A percentile compares a stretch with the other conserved stretches of the same genome.
Conservation (phyloP, 37 sponge, comb jelly and placozoan species). For the Halichondria panicea region DNA sequence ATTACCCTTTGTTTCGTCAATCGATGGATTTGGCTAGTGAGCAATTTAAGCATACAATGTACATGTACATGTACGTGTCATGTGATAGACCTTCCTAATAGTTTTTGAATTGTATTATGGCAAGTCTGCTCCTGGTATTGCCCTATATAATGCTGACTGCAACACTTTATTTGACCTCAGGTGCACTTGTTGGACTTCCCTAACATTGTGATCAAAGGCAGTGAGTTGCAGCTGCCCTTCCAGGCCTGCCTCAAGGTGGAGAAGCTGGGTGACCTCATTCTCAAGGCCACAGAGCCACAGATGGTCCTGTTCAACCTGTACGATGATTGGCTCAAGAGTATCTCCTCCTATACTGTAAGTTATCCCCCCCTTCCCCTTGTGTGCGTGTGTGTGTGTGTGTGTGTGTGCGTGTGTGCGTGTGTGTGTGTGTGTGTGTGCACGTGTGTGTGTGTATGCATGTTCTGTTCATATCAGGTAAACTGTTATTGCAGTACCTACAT, state of each 20-base stretch:
- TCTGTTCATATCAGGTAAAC: not conserved
- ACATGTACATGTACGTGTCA: not conserved
- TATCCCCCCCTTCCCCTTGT: not conserved
- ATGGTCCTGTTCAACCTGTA: conserved; percentile 99
- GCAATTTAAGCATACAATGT: not conserved
- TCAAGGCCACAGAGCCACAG: conserved; percentile 99
- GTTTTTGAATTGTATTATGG: no score
- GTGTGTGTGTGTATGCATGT: conserved; percentile 1
- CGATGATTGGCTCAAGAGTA: conserved; percentile 99
- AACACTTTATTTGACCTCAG: conserved; percentile 23
- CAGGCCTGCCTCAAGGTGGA: conserved; percentile 99
- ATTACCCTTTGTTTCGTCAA: no score
- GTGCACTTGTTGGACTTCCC: conserved; percentile 99
- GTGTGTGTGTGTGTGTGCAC: conserved; percentile 7
- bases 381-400: not conserved
- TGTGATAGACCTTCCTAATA: no score
- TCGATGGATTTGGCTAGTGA: no score
- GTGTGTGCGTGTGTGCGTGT: conserved; percentile 5
- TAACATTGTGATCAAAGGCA: conserved; percentile 99
- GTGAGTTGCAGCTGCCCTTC: conserved; percentile 99
- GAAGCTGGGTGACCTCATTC: conserved; percentile 97
- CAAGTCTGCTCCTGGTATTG: no score
- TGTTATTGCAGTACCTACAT: no score
- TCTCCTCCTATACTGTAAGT: conserved; percentile 98
- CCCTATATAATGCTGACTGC: no score